A percentile compares a stretch with the other conserved stretches of the same genome.
phyloP scores from a whole-genome alignment of 2,113 vertebrate species.

The Lasiurus cinereus region DNA sequence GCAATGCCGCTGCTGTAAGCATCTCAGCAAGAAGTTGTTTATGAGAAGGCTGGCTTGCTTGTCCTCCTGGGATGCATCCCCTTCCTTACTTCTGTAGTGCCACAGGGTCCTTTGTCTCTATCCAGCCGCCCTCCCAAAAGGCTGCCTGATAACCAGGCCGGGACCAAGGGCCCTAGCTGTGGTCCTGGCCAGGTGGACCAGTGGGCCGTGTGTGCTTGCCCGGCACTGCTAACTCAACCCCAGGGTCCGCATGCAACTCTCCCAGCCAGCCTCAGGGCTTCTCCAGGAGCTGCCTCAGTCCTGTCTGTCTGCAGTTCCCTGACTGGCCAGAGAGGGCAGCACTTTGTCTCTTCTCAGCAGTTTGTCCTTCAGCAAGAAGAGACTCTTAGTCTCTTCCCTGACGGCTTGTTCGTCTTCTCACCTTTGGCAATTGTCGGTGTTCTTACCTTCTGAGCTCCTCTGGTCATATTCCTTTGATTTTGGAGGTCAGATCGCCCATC shows the following conservation, averaged over 20 bases:
- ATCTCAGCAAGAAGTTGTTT: not conserved
- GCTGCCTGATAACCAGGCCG: not conserved
- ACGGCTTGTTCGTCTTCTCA: not conserved
- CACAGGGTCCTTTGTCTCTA: not conserved
- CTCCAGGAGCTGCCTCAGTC: not conserved
- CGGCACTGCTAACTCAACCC: accelerated
- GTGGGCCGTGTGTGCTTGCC: not conserved
- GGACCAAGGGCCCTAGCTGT: not conserved
- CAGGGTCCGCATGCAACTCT: not conserved
- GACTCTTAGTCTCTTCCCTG: not conserved
- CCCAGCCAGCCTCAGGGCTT: not conserved
- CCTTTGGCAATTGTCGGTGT: not conserved
- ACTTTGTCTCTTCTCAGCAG: not conserved
- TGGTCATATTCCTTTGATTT: not conserved
- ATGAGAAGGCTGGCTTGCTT: not conserved
- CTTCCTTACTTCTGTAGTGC: not conserved
- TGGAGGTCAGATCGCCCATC: not conserved
- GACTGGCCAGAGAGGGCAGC: not conserved
- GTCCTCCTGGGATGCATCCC: not conserved
- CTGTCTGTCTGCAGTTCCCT: not conserved
- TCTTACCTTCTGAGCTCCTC: not conserved
- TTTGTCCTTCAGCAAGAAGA: not conserved
- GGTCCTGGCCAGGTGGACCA: not conserved
- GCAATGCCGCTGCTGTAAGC: not conserved
- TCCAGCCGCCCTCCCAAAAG: not conserved